These are phyloP conservation scores for Rallus crepitans DNA, from an alignment of 2,797 vertebrate genomes.

Conservation along the genomic window DNA sequence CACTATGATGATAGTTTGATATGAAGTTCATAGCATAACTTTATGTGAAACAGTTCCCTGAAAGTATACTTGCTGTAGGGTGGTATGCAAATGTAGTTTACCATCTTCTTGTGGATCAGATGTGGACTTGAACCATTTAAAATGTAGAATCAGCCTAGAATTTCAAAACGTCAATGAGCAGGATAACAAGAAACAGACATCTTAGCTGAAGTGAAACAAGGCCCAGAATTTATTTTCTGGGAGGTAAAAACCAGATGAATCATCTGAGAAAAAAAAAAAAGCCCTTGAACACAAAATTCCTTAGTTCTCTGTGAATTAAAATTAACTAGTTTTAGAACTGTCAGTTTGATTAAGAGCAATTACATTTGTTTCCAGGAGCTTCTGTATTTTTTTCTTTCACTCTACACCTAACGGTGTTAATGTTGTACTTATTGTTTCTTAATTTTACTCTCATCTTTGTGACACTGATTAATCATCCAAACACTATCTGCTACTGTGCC, in stretches of 20 bases:
- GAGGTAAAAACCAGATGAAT: not conserved
- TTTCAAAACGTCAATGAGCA: not conserved
- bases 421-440: constrained; percentile 18
- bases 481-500: not conserved
- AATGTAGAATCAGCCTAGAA: not conserved
- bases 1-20: not conserved
- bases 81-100: not conserved
- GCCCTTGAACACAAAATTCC: not conserved
- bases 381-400: not conserved
- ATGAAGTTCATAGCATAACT: not conserved
- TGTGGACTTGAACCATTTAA: not conserved
- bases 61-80: not conserved
- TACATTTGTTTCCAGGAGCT: not conserved
- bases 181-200: not conserved
- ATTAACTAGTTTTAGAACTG: not conserved
- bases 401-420: not conserved
- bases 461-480: constrained; percentile 17
- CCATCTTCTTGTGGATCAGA: not conserved
- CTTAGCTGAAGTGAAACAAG: not conserved
- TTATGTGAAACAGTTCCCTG: not conserved
- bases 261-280: not conserved
- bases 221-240: not conserved
- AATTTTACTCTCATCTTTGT: constrained; percentile 14
- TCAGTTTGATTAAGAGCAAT: not conserved
- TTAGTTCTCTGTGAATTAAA: not conserved